phyloP scores from a whole-genome alignment of 2,797 vertebrate species.

The Anguilla pacifica region DNA sequence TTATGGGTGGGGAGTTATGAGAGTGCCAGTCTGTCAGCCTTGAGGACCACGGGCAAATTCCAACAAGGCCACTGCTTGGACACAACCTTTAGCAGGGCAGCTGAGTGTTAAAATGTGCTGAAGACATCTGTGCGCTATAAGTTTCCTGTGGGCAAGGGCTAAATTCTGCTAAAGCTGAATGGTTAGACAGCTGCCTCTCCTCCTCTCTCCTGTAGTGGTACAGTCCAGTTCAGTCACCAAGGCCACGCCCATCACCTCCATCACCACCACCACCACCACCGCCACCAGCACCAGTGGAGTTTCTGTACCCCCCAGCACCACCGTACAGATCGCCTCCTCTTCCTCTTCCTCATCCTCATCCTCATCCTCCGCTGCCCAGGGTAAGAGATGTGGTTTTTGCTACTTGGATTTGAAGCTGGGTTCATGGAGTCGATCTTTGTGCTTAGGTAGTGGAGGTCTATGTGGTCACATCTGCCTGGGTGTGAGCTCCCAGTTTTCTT shows the following conservation, averaged over 20 bases:
- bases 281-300: conserved; percentile 57
- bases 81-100: background rate
- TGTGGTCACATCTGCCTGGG: too few relatives aligned
- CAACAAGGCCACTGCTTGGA: background rate
- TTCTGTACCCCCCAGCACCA: conserved; percentile 49
- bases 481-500: background rate
- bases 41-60: background rate
- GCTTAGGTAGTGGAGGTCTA: background rate
- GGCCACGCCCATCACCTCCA: conserved; percentile 70
- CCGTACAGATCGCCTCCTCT: conserved; percentile 55
- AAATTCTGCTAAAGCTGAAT: background rate
- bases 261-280: conserved; percentile 53
- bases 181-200: background rate
- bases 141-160: background rate
- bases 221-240: conserved; percentile 78
- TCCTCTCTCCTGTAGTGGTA: conserved; percentile 66
- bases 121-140: background rate
- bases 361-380: conserved; percentile 37
- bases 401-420: background rate
- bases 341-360: conserved; percentile 49
- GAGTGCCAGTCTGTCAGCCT: background rate
- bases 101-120: background rate
- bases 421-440: background rate
- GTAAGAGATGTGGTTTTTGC: conserved; percentile 20
- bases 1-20: background rate